Evolutionary conservation across 2,888 invertebrate genomes (phyloP), one percentile per base, ranked within the genome.

Genomic region (Crioceris asparagi): DNA sequence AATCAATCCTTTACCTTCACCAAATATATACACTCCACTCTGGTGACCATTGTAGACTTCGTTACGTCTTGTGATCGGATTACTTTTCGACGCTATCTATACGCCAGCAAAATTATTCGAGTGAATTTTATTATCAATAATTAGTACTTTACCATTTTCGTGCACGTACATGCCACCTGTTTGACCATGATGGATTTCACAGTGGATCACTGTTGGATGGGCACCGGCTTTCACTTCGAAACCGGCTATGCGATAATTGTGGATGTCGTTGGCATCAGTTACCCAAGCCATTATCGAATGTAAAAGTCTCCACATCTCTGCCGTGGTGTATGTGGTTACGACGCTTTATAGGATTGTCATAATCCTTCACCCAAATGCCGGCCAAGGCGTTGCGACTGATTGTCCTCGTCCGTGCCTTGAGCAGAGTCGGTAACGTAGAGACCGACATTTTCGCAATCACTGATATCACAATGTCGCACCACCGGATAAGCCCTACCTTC

Each of bases 121-220:
- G 70, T 97, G 97, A 58, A 98, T 98, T n/a, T 92, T 90, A 70
- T 98, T 98, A 65, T 98, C 97, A 60, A 97, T 92, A 62, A 98
- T 98, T 68, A 97, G 97, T 5, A 97, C 97, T 35, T 94, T 74
- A 10, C 96, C 97, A 54, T 93, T 93, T 65, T 98, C 97, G 68
- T 98, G 97, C 1, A 98, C 97, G 67, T 98, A 98, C 51, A 98
- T 96, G 41, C 97, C 97, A 11, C 94, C 96, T 1, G 94, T 96
- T 64, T 94, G 94, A 0, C 97, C 97, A 62, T 98, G 96, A 68
- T 98, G 97, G 50, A 98, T 96, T 65, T 98, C 96, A 68, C 97
- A 98, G 56, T 93, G 87, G 2, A 96, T 93, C 33, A 98, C 97
- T 29, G 96, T 97, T 40, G 97, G 97, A 68, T 98, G 97, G 3